These are phyloP conservation scores for Mythimna pallens DNA, from an alignment of 2,888 invertebrate species.

Conservation along the genomic window DNA sequence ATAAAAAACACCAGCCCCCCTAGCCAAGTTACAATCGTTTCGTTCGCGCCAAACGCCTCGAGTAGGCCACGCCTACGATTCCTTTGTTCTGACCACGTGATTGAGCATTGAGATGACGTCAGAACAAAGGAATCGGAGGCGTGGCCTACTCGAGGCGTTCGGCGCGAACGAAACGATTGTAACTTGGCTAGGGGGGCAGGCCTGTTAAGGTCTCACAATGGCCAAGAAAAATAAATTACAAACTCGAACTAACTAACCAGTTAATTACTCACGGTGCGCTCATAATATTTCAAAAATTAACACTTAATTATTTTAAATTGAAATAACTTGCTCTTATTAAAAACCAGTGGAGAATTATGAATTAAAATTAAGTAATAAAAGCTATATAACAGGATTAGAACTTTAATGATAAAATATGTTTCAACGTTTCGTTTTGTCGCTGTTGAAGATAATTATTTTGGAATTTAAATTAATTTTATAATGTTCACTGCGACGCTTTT, in stretches of 20 bases:
- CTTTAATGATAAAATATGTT: conserved; percentile 43
- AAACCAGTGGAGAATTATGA: conserved; percentile 46
- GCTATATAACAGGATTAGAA: conserved; percentile 46
- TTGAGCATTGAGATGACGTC: too few species aligned
- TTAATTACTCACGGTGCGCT: conserved; percentile 25
- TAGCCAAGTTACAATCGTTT: too few species aligned
- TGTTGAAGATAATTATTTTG: conserved; percentile 32
- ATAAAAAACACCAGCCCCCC: too few species aligned
- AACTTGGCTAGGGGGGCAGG: too few species aligned
- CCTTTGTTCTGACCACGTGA: too few species aligned
- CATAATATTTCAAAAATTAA: conserved; percentile 48
- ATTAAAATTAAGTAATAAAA: conserved; percentile 52
- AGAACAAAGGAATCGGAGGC: too few species aligned
- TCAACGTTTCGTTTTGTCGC: conserved; percentile 37
- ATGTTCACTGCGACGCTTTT: background rate
- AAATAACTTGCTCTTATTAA: conserved; percentile 51
- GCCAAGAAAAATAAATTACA: background rate
- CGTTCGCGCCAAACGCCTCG: too few species aligned
- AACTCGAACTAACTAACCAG: conserved; percentile 7
- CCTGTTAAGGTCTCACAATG: too few species aligned
- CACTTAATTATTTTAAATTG: conserved; percentile 49
- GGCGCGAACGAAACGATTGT: too few species aligned
- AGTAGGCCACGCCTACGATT: too few species aligned
- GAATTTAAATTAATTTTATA: conserved; percentile 29
- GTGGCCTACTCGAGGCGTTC: too few species aligned